These are phyloP conservation scores for Belonocnema kinseyi DNA, from an alignment of 1,140 invertebrate species.

Conservation along the genomic window DNA sequence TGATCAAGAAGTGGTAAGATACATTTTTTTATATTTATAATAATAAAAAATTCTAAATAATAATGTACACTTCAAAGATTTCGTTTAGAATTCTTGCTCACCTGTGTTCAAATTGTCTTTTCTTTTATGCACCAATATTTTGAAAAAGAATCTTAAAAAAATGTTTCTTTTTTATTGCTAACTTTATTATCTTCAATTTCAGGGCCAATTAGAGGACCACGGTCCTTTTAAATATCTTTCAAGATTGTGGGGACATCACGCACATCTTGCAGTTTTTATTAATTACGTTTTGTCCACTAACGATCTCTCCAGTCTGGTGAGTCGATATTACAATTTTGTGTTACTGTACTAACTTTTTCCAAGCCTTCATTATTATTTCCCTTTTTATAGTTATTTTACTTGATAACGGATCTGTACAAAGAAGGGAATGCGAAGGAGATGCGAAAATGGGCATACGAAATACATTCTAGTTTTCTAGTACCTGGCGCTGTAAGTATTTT, in stretches of 20 bases:
- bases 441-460: constrained; percentile 98
- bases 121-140: too few relatives aligned
- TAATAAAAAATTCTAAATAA: too few relatives aligned
- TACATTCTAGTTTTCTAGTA: constrained; percentile 96
- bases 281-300: constrained; percentile 92
- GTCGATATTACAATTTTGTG: constrained; percentile 46
- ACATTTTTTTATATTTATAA: constrained; percentile 42
- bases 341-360: not conserved
- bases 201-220: constrained; percentile 84
- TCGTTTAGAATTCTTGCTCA: too few relatives aligned
- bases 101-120: too few relatives aligned
- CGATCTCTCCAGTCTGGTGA: constrained; percentile 87
- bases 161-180: too few relatives aligned
- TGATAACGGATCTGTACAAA: constrained; percentile 90
- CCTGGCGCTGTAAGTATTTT: constrained; percentile 84
- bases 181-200: constrained; percentile 39
- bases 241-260: constrained; percentile 83
- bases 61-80: too few relatives aligned
- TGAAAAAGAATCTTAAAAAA: too few relatives aligned
- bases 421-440: constrained; percentile 91
- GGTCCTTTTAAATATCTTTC: constrained; percentile 87
- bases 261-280: constrained; percentile 91
- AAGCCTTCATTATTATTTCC: constrained; percentile 37
- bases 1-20: constrained; percentile 84
- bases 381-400: constrained; percentile 87